These are phyloP conservation scores for Serinus canaria DNA, from an alignment of 2,113 vertebrate genomes.

Conservation along the genomic window DNA sequence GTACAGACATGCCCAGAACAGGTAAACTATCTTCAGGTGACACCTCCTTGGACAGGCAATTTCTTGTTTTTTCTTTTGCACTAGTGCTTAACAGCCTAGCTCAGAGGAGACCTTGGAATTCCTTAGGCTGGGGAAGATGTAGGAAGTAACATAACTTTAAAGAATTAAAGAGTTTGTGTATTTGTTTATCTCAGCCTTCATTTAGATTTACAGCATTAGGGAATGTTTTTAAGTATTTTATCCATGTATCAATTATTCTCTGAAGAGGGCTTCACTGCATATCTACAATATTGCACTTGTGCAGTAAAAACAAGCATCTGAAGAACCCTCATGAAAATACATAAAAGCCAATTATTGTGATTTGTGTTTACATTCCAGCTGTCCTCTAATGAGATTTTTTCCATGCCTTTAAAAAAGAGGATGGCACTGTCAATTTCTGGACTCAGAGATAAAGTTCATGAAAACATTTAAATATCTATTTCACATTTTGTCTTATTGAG, in stretches of 20 bases:
- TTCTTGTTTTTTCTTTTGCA: neutral
- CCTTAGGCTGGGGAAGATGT: neutral
- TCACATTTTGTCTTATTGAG: neutral
- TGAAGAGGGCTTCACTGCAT: constrained; percentile 46
- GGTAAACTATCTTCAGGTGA: neutral
- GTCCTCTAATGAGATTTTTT: constrained; percentile 36
- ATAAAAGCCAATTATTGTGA: constrained; percentile 59
- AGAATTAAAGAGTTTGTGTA: neutral
- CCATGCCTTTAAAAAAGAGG: neutral
- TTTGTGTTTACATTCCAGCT: constrained; percentile 55
- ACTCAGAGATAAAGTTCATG: neutral
- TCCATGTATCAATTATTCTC: constrained; percentile 33
- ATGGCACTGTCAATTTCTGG: neutral
- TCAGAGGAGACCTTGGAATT: neutral
- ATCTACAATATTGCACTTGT: constrained; percentile 31
- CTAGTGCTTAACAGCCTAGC: neutral
- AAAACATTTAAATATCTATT: neutral
- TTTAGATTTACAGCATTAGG: neutral
- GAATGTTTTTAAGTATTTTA: constrained; percentile 20
- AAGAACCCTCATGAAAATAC: constrained; percentile 61
- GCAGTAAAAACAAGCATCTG: constrained; percentile 50
- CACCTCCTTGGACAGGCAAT: neutral
- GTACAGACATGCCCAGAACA: neutral
- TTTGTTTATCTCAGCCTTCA: neutral
- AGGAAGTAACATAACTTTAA: neutral